Conservation (phyloP, 2,113 vertebrate genomes). For the Stercorarius parasiticus region DNA sequence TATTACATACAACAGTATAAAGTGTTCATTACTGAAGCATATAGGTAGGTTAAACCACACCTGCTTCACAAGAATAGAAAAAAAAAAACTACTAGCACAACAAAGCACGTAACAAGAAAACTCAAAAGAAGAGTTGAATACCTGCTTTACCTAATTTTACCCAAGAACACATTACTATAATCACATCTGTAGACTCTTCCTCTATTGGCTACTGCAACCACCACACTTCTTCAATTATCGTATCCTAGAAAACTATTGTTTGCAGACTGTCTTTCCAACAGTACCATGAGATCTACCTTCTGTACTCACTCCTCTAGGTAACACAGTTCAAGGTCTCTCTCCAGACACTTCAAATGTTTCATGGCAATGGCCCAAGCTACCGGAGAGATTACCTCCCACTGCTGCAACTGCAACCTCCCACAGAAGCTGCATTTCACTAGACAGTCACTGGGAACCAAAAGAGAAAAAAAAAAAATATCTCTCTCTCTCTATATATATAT, state of each 20-base stretch:
- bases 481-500: too few species aligned
- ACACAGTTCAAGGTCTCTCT: neutral
- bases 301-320: neutral
- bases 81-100: neutral
- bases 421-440: neutral
- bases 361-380: neutral
- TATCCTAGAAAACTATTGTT: neutral
- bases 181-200: neutral
- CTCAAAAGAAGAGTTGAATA: neutral
- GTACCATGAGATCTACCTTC: neutral
- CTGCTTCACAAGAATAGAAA: neutral
- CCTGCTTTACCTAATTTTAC: neutral
- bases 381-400: neutral
- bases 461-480: too few species aligned
- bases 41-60: neutral
- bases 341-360: neutral
- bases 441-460: neutral
- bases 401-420: neutral
- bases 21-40: neutral
- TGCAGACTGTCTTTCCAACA: neutral
- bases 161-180: neutral
- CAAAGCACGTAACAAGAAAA: neutral
- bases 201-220: neutral
- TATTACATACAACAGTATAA: neutral
- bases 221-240: neutral